phyloP scores from a whole-genome alignment of 1,140 invertebrate species.

The Agraylea sexmaculata region DNA sequence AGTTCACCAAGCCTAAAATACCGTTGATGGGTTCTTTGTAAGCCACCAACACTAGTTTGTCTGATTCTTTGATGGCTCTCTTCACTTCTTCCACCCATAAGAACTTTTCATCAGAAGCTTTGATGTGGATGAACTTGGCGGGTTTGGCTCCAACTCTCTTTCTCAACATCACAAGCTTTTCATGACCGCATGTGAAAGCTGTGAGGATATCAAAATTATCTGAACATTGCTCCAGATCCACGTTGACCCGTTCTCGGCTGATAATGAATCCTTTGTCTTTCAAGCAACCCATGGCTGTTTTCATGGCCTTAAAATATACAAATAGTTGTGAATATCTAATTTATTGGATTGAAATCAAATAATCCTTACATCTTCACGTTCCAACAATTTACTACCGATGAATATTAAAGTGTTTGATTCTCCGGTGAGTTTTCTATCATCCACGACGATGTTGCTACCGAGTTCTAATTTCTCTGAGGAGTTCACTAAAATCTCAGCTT shows the following conservation, averaged over 20 bases:
- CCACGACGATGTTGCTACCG: conserved; percentile 40
- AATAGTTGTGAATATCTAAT: conserved; percentile 12
- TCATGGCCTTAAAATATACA: conserved; percentile 25
- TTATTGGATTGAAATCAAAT: conserved; percentile 1
- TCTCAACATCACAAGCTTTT: conserved; percentile 34
- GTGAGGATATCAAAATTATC: conserved; percentile 33
- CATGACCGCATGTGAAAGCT: conserved; percentile 30
- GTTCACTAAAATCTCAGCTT: conserved; percentile 37
- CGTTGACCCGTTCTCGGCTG: conserved; percentile 32
- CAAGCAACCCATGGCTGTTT: conserved; percentile 28
- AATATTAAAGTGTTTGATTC: conserved; percentile 47
- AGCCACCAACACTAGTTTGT: conserved; percentile 44
- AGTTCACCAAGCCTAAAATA: conserved; percentile 72
- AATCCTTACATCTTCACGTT: conserved; percentile 27
- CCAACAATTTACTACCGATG: conserved; percentile 36
- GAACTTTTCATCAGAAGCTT: conserved; percentile 26
- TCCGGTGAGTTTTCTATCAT: conserved; percentile 45
- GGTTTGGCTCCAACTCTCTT: conserved; percentile 31
- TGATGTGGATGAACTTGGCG: conserved; percentile 32
- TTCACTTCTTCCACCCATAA: conserved; percentile 39
- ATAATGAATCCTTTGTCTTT: conserved; percentile 40
- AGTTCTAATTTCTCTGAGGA: conserved; percentile 38
- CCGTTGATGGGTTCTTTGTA: conserved; percentile 59
- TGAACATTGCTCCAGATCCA: conserved; percentile 23
- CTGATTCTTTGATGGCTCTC: conserved; percentile 40